phyloP scores from a whole-genome alignment of 2,888 invertebrate species.

The Amphipyra berbera region DNA sequence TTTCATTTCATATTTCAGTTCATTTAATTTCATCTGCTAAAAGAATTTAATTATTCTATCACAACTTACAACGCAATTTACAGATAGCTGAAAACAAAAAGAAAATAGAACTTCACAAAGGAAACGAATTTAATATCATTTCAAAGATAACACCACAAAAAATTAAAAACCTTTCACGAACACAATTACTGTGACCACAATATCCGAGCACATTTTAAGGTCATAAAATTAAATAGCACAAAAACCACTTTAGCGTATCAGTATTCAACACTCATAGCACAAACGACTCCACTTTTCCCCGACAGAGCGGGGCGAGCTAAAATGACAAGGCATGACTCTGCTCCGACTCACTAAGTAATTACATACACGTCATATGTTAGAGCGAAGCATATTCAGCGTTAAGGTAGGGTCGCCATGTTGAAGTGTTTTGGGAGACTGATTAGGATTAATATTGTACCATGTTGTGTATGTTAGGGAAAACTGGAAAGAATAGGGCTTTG shows the following conservation, averaged over 20 bases:
- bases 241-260: conserved; percentile 61
- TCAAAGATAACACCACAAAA: not conserved
- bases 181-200: conserved; percentile 44
- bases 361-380: conserved; percentile 83
- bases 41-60: too few relatives aligned
- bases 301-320: conserved; percentile 67
- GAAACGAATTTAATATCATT: not conserved
- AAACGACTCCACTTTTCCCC: conserved; percentile 70
- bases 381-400: conserved; percentile 68
- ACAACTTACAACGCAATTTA: too few relatives aligned
- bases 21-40: too few relatives aligned
- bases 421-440: conserved; percentile 32
- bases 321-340: conserved; percentile 88
- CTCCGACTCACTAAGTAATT: conserved; percentile 85
- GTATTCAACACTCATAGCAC: conserved; percentile 67
- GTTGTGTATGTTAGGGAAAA: not conserved
- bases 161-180: conserved; percentile 9
- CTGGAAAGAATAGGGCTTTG: too few relatives aligned
- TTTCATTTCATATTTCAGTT: too few relatives aligned
- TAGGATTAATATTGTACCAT: conserved; percentile 4
- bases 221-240: conserved; percentile 60
- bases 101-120: not conserved
- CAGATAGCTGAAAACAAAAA: too few relatives aligned
- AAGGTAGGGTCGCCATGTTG: conserved; percentile 57
- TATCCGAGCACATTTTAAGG: conserved; percentile 41